Evolutionary conservation across 2,113 vertebrate species (phyloP).

Genomic region (Mesoclemmys tuberculata): DNA sequence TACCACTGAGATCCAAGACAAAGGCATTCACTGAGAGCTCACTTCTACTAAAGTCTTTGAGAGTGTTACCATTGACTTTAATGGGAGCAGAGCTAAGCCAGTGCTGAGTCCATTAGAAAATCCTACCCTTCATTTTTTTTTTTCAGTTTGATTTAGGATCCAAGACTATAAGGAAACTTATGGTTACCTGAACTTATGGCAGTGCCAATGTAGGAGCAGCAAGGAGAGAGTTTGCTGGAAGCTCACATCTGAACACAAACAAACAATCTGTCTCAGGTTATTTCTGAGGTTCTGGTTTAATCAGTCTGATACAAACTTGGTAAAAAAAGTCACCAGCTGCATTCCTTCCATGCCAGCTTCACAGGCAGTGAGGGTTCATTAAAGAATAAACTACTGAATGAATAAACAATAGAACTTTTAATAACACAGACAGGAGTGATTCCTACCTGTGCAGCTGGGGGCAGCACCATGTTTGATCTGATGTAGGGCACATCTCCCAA

Average conservation of each 20-base stretch:
- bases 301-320: slow-evolving; percentile 10
- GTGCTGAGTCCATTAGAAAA: slow-evolving; percentile 45
- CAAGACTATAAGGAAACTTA: slow-evolving; percentile 5
- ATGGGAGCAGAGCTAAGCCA: background rate
- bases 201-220: background rate
- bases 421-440: too few species aligned
- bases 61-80: background rate
- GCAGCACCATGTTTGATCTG: too few species aligned
- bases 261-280: slow-evolving; percentile 18
- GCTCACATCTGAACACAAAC: background rate
- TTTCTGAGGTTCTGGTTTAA: slow-evolving; percentile 20
- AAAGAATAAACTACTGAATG: too few species aligned
- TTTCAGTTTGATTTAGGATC: background rate
- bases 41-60: background rate
- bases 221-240: background rate
- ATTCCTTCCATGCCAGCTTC: slow-evolving; percentile 22
- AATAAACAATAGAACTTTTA: too few species aligned
- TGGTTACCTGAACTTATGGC: background rate
- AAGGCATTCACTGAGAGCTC: accelerated
- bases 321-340: background rate
- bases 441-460: too few species aligned
- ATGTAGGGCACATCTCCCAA: too few species aligned
- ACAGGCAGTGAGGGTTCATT: too few species aligned
- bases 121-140: slow-evolving; percentile 14
- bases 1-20: background rate